Conservation (phyloP, 2,888 invertebrate species). For the Polymixis flavicincta region DNA sequence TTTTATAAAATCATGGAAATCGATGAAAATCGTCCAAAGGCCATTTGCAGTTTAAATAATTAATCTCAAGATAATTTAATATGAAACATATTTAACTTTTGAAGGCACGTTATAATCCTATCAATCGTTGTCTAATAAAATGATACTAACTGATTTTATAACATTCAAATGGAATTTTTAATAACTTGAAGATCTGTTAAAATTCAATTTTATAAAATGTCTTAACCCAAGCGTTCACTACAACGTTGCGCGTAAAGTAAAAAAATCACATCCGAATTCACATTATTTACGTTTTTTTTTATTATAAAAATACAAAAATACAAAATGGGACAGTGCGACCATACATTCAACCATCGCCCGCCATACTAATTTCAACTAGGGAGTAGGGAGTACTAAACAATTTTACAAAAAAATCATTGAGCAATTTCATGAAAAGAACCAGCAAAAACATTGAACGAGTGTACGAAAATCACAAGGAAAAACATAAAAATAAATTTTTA, state of each 20-base stretch:
- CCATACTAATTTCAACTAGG: constrained; percentile 79
- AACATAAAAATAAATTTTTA: constrained; percentile 68
- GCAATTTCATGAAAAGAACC: constrained; percentile 86
- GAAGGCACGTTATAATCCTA: neutral
- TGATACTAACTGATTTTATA: constrained; percentile 26
- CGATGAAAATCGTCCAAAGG: constrained; percentile 17
- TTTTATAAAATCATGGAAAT: constrained; percentile 47
- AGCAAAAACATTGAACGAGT: constrained; percentile 75
- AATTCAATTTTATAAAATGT: constrained; percentile 63
- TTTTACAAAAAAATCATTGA: constrained; percentile 84
- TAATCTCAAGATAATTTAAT: constrained; percentile 30
- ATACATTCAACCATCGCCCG: constrained; percentile 84
- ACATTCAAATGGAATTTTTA: constrained; percentile 28
- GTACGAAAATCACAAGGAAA: constrained; percentile 73
- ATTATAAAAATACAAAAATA: constrained; percentile 91
- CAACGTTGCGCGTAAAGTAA: constrained; percentile 87
- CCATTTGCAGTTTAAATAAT: constrained; percentile 30
- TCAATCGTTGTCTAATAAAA: constrained; percentile 8
- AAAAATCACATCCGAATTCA: constrained; percentile 87
- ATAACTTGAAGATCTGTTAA: constrained; percentile 72
- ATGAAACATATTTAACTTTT: constrained; percentile 25
- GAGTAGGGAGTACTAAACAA: constrained; percentile 85
- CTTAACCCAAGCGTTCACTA: constrained; percentile 77
- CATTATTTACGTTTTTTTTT: constrained; percentile 85
- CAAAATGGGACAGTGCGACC: constrained; percentile 90